Evolutionary conservation across 2,888 invertebrate genomes (phyloP).

Genomic region (Cheilosia variabilis): DNA sequence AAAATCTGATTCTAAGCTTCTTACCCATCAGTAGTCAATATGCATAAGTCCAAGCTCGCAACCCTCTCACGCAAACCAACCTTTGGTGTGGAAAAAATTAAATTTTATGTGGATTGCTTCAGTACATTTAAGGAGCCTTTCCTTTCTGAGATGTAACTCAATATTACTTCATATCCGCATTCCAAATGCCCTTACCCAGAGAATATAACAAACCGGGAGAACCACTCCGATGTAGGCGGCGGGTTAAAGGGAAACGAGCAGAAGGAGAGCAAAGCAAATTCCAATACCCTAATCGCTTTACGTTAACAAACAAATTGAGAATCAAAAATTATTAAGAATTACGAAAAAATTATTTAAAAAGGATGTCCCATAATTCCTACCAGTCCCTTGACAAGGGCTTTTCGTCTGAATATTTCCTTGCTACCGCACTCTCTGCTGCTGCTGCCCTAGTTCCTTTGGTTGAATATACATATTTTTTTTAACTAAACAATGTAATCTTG

Average conservation of each 20-base stretch:
- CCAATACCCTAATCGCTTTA: slow-evolving; percentile 55
- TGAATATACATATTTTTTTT: slow-evolving; percentile 39
- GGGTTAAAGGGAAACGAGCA: neutral
- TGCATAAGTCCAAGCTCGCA: slow-evolving; percentile 1
- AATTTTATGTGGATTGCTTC: slow-evolving; percentile 5
- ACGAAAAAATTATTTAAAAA: slow-evolving; percentile 53
- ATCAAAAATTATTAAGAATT: slow-evolving; percentile 56
- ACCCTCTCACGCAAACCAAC: neutral
- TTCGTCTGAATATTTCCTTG: neutral
- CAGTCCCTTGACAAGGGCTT: slow-evolving; percentile 11
- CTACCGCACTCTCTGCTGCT: neutral
- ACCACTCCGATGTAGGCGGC: neutral
- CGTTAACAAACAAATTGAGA: slow-evolving; percentile 51
- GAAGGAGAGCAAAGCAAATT: slow-evolving; percentile 1
- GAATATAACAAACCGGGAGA: slow-evolving; percentile 17
- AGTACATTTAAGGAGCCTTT: slow-evolving; percentile 8
- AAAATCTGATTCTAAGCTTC: slow-evolving; percentile 13
- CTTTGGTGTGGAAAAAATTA: slow-evolving; percentile 5
- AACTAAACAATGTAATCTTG: slow-evolving; percentile 50
- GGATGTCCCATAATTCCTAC: slow-evolving; percentile 17
- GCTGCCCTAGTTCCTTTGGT: slow-evolving; percentile 21
- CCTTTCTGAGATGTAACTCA: slow-evolving; percentile 4
- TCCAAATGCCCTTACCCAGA: neutral
- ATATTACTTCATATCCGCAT: slow-evolving; percentile 28
- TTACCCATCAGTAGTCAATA: slow-evolving; percentile 1